Conservation (phyloP, 2,888 invertebrate species). For the Folsomia candida region DNA sequence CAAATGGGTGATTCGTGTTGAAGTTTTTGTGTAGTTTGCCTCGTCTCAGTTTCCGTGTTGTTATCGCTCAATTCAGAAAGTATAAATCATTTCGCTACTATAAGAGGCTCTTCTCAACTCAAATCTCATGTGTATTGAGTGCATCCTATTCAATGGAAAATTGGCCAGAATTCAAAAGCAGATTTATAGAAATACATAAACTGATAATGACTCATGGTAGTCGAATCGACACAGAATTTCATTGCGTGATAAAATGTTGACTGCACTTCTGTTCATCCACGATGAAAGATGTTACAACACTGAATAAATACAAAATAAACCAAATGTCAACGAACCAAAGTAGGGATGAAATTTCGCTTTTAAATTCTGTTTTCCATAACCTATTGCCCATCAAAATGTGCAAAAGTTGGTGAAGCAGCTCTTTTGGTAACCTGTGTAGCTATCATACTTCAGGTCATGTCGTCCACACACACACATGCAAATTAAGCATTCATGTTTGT, state of each 20-base stretch:
- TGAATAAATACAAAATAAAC: background rate
- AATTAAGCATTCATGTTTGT: background rate
- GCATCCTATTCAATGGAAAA: background rate
- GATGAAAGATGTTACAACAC: background rate
- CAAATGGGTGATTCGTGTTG: no score
- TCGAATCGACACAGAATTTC: background rate
- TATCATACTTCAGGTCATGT: background rate
- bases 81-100: background rate
- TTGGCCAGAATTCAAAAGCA: background rate
- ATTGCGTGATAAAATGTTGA: background rate
- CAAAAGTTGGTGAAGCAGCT: no score
- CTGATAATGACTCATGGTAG: background rate
- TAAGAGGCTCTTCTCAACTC: background rate
- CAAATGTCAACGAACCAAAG: background rate
- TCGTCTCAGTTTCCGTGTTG: background rate
- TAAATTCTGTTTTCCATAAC: no score
- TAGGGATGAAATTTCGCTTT: no score
- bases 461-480: background rate
- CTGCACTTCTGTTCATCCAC: background rate
- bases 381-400: no score
- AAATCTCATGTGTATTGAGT: no score
- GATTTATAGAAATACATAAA: constrained; percentile 4
- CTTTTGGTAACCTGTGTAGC: no score
- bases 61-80: background rate
- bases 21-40: no score